These are phyloP conservation scores for Morelia viridis DNA, from an alignment of 2,797 vertebrate genomes.

Conservation along the genomic window DNA sequence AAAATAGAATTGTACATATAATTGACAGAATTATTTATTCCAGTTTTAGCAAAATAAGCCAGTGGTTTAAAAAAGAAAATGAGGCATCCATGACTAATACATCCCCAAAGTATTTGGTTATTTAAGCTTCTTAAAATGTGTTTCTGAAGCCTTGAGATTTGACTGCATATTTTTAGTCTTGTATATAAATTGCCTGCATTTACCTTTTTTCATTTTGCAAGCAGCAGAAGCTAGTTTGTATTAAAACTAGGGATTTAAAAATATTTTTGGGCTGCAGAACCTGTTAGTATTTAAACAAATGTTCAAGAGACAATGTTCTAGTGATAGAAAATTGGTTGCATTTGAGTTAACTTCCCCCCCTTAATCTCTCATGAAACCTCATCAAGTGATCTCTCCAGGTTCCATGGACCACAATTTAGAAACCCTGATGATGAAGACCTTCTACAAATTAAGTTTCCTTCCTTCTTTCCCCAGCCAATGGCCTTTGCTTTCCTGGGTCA, in stretches of 20 bases:
- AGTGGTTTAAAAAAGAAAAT: not conserved
- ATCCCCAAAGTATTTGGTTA: not conserved
- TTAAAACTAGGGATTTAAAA: not conserved
- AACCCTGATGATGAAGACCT: not conserved
- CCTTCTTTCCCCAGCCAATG: not conserved
- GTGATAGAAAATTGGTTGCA: not conserved
- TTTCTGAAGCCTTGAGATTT: not conserved
- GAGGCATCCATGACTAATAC: not conserved
- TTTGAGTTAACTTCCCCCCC: not conserved
- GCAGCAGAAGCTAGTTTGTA: not conserved
- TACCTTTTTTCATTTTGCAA: not conserved
- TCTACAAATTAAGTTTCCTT: not conserved
- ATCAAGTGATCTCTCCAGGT: not conserved
- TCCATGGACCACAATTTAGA: not conserved
- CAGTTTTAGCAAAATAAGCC: slow-evolving; percentile 2
- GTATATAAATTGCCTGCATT: not conserved
- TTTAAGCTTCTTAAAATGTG: not conserved
- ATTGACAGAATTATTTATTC: not conserved
- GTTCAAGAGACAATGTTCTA: not conserved
- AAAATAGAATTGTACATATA: not conserved
- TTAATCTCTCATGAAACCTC: not conserved
- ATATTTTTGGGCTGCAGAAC: not conserved
- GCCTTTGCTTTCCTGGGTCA: not conserved
- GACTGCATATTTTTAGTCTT: not conserved
- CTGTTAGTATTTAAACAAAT: not conserved